A percentile compares a stretch with the other conserved stretches of the same genome.
These are phyloP conservation scores for Hermetia illucens DNA, from an alignment of 1,140 invertebrate genomes.

Conservation along the genomic window DNA sequence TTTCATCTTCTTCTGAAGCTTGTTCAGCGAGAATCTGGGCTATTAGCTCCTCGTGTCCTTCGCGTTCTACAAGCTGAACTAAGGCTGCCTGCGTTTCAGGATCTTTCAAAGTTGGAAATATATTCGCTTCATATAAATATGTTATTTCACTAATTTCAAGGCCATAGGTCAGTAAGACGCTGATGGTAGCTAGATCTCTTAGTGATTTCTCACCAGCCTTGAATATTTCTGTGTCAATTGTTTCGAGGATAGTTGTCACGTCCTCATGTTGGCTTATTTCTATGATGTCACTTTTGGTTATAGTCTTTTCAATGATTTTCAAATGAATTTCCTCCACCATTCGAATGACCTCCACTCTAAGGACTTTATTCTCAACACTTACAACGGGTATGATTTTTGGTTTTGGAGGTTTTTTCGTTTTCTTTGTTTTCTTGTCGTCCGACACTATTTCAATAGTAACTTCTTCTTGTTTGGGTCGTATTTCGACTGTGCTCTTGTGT, in stretches of 20 bases:
- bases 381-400: constrained; percentile 12
- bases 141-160: constrained; percentile 62
- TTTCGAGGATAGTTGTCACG: constrained; percentile 57
- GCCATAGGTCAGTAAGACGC: constrained; percentile 57
- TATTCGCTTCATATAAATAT: constrained; percentile 57
- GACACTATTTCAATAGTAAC: not conserved
- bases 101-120: constrained; percentile 59
- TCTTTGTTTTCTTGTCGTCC: not conserved
- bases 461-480: not conserved
- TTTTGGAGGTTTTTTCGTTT: constrained; percentile 3
- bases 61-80: constrained; percentile 64
- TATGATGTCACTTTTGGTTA: constrained; percentile 21
- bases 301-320: constrained; percentile 24
- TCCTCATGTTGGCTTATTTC: constrained; percentile 35
- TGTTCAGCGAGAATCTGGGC: constrained; percentile 67
- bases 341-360: constrained; percentile 19
- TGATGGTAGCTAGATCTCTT: constrained; percentile 65
- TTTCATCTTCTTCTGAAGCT: constrained; percentile 52
- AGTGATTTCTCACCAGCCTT: constrained; percentile 61
- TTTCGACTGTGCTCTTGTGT: constrained; percentile 8
- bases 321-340: constrained; percentile 20
- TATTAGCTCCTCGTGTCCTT: constrained; percentile 62
- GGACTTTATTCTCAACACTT: constrained; percentile 1
- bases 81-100: constrained; percentile 67
- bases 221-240: constrained; percentile 60